These are phyloP conservation scores for Bembecia ichneumoniformis DNA, from an alignment of 2,888 invertebrate species.

Conservation along the genomic window DNA sequence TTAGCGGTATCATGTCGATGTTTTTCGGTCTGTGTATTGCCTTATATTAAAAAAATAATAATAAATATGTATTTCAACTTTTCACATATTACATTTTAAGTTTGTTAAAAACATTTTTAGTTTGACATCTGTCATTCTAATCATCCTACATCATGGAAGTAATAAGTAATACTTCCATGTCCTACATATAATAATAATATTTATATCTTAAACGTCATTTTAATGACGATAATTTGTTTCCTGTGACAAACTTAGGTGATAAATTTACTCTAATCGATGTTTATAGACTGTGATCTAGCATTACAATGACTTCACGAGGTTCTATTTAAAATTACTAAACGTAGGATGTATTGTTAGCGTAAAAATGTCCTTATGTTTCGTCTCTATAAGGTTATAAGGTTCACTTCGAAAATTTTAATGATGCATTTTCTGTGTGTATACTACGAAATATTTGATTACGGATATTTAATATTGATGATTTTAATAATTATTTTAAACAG, in stretches of 20 bases:
- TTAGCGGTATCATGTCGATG: too few relatives aligned
- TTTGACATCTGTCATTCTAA: too few relatives aligned
- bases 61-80: too few relatives aligned
- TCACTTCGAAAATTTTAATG: background rate
- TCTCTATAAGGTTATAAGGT: background rate
- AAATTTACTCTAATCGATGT: slow-evolving; percentile 51
- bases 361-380: background rate
- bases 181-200: slow-evolving; percentile 5
- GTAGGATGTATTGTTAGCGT: background rate
- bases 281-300: slow-evolving; percentile 71
- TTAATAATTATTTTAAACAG: too few relatives aligned
- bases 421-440: background rate
- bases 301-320: slow-evolving; percentile 52
- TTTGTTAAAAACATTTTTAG: too few relatives aligned
- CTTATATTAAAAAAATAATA: too few relatives aligned
- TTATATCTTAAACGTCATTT: slow-evolving; percentile 27
- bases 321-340: slow-evolving; percentile 49
- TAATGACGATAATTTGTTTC: slow-evolving; percentile 38
- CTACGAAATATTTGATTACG: background rate
- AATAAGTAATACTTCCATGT: slow-evolving; percentile 32
- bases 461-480: too few relatives aligned
- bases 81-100: too few relatives aligned
- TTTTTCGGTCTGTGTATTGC: too few relatives aligned
- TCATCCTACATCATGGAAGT: slow-evolving; percentile 10
- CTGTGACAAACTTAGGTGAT: slow-evolving; percentile 41